A percentile compares a stretch with the other conserved stretches of the same genome.
phyloP scores from a whole-genome alignment of 1,140 invertebrate genomes.

The Hypothenemus hampei region DNA sequence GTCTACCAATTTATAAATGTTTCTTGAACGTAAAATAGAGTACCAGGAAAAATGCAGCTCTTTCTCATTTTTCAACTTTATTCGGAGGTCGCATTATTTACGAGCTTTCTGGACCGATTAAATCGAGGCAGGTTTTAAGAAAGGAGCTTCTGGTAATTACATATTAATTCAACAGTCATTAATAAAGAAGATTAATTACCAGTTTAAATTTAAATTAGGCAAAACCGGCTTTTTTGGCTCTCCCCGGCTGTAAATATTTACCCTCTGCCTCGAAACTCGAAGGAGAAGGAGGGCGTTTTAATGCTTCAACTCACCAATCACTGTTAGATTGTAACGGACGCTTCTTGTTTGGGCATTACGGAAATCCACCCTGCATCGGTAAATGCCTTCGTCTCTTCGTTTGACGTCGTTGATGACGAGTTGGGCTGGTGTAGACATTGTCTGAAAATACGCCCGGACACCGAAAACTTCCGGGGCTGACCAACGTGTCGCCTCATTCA shows the following conservation, averaged over 20 bases:
- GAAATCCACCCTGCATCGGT: conserved; percentile 85
- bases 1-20: too few species aligned
- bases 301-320: conserved; percentile 68
- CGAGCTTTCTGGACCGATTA: conserved; percentile 28
- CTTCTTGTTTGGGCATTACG: conserved; percentile 80
- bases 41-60: too few species aligned
- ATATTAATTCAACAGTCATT: conserved; percentile 41
- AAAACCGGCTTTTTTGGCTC: conserved; percentile 23
- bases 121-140: conserved; percentile 29
- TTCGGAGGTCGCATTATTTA: conserved; percentile 29
- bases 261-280: neutral
- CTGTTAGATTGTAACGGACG: conserved; percentile 80
- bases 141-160: conserved; percentile 37
- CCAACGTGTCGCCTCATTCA: conserved; percentile 65
- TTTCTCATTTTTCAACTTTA: conserved; percentile 30
- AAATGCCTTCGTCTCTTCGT: conserved; percentile 78
- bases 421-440: conserved; percentile 64
- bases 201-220: conserved; percentile 40
- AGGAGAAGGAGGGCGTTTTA: neutral
- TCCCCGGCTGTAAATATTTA: conserved; percentile 22
- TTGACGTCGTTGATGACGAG: conserved; percentile 73
- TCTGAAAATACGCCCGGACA: conserved; percentile 70
- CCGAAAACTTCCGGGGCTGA: conserved; percentile 74
- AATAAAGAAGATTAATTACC: conserved; percentile 41
- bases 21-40: too few species aligned